Percentiles rank a stretch among this genome's conserved stretches.
Evolutionary conservation across 2,888 invertebrate genomes (phyloP).

Genomic region (Prosapia bicincta): DNA sequence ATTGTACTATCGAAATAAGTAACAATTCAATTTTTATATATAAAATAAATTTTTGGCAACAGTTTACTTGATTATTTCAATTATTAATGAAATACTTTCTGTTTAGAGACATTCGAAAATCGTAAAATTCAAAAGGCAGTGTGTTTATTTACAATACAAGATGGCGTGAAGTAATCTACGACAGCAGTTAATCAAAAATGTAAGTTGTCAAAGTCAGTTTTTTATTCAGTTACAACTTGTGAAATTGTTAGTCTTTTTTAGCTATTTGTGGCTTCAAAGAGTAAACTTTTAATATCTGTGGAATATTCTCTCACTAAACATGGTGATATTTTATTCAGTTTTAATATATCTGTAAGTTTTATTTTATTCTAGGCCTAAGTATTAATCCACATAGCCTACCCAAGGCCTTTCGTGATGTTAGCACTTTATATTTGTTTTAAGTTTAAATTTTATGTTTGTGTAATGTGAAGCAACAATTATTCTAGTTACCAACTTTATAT

Average conservation of each 20-base stretch:
- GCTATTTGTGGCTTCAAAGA: too few species aligned
- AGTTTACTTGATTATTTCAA: too few species aligned
- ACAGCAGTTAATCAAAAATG: slow-evolving; percentile 2
- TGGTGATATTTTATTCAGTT: neutral
- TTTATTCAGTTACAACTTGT: neutral
- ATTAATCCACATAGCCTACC: neutral
- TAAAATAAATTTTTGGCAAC: too few species aligned
- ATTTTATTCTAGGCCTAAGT: neutral
- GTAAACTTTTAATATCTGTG: too few species aligned
- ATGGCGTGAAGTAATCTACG: slow-evolving; percentile 2
- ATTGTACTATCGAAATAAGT: too few species aligned
- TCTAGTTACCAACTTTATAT: too few species aligned
- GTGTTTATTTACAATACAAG: neutral
- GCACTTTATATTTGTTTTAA: neutral
- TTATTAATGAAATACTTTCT: too few species aligned
- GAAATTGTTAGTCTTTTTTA: too few species aligned
- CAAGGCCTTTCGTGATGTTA: neutral
- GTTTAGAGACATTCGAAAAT: neutral
- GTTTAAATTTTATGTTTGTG: neutral
- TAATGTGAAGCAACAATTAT: too few species aligned
- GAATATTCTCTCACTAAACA: too few species aligned
- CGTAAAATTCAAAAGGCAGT: neutral
- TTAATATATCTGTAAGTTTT: neutral
- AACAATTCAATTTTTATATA: too few species aligned
- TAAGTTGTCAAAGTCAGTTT: neutral